Evolutionary conservation across 2,888 invertebrate species (phyloP).

Genomic region (Camponotus fellah): DNA sequence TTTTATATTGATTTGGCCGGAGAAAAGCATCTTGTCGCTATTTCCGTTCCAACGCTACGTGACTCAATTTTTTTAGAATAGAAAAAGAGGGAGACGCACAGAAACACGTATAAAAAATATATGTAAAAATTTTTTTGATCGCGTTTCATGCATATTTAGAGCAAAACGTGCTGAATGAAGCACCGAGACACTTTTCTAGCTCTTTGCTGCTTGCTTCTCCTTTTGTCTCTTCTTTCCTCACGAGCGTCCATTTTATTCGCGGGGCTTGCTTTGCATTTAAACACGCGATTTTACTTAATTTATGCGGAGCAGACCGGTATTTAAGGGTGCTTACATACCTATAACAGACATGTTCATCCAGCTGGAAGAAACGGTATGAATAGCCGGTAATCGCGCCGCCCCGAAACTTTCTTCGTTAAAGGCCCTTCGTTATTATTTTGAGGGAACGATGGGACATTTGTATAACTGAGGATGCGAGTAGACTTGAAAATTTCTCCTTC

Average conservation of each 20-base stretch:
- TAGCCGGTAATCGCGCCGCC: slow-evolving; percentile 54
- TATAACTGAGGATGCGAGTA: slow-evolving; percentile 3
- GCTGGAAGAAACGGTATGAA: slow-evolving; percentile 60
- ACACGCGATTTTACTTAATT: slow-evolving; percentile 74
- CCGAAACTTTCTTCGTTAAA: slow-evolving; percentile 71
- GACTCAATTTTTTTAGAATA: slow-evolving; percentile 61
- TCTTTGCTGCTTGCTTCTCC: slow-evolving; percentile 5
- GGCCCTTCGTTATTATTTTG: slow-evolving; percentile 64
- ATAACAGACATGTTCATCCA: slow-evolving; percentile 56
- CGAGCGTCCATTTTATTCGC: slow-evolving; percentile 59
- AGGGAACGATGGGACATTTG: slow-evolving; percentile 11
- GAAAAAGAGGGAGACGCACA: not conserved
- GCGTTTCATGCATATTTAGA: slow-evolving; percentile 62
- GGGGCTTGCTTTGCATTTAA: slow-evolving; percentile 77
- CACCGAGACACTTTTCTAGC: slow-evolving; percentile 41
- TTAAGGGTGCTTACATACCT: slow-evolving; percentile 57
- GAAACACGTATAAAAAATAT: slow-evolving; percentile 3
- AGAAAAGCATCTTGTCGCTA: not conserved
- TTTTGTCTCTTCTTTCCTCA: slow-evolving; percentile 5
- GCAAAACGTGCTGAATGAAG: slow-evolving; percentile 61
- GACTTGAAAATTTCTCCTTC: slow-evolving; percentile 14
- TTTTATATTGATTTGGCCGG: slow-evolving; percentile 11
- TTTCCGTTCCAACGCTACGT: slow-evolving; percentile 51
- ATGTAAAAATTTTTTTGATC: not conserved
- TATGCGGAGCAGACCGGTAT: slow-evolving; percentile 65